phyloP scores from a whole-genome alignment of 1,140 invertebrate genomes.

The Drosophila murphyi region DNA sequence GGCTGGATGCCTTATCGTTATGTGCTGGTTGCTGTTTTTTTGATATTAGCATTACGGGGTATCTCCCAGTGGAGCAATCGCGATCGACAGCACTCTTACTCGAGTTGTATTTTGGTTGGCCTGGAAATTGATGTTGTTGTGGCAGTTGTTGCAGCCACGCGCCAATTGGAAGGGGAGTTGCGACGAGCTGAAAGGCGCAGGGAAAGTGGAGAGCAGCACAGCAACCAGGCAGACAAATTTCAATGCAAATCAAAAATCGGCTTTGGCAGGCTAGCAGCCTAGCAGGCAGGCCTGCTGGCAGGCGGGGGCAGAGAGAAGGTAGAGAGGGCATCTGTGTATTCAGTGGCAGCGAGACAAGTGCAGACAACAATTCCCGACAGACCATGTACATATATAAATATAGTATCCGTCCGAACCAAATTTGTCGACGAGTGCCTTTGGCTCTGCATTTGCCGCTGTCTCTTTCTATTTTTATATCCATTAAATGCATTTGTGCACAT shows the following conservation, averaged over 20 bases:
- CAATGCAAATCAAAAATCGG: constrained; percentile 70
- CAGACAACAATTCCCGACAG: constrained; percentile 65
- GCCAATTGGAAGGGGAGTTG: constrained; percentile 39
- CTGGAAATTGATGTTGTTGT: constrained; percentile 28
- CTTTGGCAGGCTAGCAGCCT: constrained; percentile 15
- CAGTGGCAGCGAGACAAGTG: constrained; percentile 12
- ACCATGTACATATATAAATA: constrained; percentile 40
- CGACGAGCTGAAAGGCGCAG: constrained; percentile 12
- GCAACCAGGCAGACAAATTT: constrained; percentile 50
- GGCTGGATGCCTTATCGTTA: too few relatives aligned
- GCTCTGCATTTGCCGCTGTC: constrained; percentile 41
- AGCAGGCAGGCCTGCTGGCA: not conserved
- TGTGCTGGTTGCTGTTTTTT: too few relatives aligned
- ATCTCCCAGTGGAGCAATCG: not conserved
- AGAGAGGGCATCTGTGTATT: constrained; percentile 27
- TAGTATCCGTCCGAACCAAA: constrained; percentile 26
- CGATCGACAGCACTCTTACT: not conserved
- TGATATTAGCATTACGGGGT: not conserved
- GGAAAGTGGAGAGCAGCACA: constrained; percentile 18
- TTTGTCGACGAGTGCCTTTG: constrained; percentile 45
- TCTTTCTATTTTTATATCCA: constrained; percentile 74
- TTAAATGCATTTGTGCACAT: constrained; percentile 81
- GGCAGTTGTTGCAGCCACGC: constrained; percentile 47
- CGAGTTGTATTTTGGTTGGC: constrained; percentile 13
- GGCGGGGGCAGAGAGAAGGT: not conserved